phyloP scores from a whole-genome alignment of 2,888 invertebrate genomes.

The Eucriotettix oculatus region DNA sequence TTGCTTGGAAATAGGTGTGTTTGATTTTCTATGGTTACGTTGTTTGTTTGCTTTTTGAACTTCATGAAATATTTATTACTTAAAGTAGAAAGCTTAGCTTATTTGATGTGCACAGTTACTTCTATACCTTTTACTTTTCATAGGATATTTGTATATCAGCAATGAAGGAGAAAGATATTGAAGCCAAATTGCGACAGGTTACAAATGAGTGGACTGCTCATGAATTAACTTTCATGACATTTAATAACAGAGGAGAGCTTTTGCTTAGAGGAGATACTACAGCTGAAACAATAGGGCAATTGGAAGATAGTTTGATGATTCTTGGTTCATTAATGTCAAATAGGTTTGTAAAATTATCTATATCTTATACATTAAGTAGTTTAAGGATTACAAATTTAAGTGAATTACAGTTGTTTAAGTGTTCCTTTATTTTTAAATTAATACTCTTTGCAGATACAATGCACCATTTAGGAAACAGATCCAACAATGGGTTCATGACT shows the following conservation, averaged over 20 bases:
- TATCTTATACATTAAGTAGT: background rate
- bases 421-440: background rate
- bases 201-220: slow-evolving; percentile 92
- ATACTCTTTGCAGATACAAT: slow-evolving; percentile 54
- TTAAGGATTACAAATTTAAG: background rate
- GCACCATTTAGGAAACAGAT: slow-evolving; percentile 93
- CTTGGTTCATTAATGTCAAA: slow-evolving; percentile 86
- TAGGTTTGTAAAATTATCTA: slow-evolving; percentile 30
- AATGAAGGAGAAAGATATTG: slow-evolving; percentile 95
- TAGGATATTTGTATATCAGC: slow-evolving; percentile 94
- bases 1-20: too few relatives aligned
- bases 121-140: background rate
- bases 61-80: too few relatives aligned
- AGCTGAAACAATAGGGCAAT: slow-evolving; percentile 82
- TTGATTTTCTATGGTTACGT: too few relatives aligned
- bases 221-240: slow-evolving; percentile 84
- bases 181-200: slow-evolving; percentile 85
- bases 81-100: too few relatives aligned
- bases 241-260: slow-evolving; percentile 87
- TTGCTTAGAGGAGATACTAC: slow-evolving; percentile 85
- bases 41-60: too few relatives aligned
- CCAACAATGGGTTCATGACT: slow-evolving; percentile 85
- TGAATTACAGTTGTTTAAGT: background rate
- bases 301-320: slow-evolving; percentile 95
- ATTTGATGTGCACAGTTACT: too few relatives aligned